Evolutionary conservation across 2,797 vertebrate genomes (phyloP).

Genomic region (Micrastur ruficollis): DNA sequence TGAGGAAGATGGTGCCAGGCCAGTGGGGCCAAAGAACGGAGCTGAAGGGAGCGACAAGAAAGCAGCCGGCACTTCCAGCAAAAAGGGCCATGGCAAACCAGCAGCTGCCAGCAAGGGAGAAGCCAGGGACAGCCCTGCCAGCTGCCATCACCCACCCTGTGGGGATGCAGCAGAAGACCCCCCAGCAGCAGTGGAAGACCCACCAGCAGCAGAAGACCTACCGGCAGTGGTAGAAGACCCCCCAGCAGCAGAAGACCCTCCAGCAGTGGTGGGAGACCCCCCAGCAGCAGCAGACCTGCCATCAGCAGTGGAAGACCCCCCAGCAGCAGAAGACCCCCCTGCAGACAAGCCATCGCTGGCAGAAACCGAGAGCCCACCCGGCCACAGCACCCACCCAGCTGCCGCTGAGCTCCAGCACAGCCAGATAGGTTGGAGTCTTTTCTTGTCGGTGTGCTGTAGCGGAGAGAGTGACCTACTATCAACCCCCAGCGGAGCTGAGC

Average conservation of each 20-base stretch:
- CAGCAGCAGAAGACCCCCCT: background rate
- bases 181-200: rapidly evolving
- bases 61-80: rapidly evolving
- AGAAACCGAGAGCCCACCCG: background rate
- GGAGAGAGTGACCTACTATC: background rate
- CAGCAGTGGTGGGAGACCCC: background rate
- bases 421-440: constrained; percentile 61
- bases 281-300: background rate
- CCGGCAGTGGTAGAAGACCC: rapidly evolving
- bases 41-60: background rate
- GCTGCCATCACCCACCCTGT: background rate
- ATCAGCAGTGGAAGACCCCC: background rate
- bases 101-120: background rate
- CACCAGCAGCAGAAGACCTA: rapidly evolving
- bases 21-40: background rate
- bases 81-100: background rate
- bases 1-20: background rate
- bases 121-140: background rate
- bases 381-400: background rate
- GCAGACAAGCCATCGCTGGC: background rate
- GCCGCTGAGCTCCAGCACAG: rapidly evolving
- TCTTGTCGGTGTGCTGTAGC: constrained; percentile 36
- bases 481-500: background rate
- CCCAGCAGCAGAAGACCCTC: background rate
- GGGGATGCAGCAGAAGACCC: background rate